Base-by-base conservation (phyloP, 2,888 invertebrate genomes). In the Tenthredo livida region DNA sequence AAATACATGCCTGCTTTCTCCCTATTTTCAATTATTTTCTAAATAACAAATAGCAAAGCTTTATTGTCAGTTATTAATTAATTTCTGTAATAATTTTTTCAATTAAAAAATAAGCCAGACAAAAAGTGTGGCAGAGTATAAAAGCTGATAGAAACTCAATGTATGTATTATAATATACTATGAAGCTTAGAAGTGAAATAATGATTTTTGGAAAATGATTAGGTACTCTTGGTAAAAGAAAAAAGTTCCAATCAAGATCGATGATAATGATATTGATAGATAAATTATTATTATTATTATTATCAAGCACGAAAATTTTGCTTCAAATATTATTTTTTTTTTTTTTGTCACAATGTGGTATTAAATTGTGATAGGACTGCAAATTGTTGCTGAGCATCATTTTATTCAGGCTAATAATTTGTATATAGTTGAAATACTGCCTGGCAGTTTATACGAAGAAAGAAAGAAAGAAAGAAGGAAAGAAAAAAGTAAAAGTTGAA, bases 381-480 rank as follows among this genome's bases (percentile, higher is more conserved):
- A 37, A 73, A 47, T 37, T 50, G 80, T 72, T 80, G 58, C 65
- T 67, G 25, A 67, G 37, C 21, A 70, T 58, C 73, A 37, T 67
- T 58, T 47, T 4, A 83, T 83, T 83, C 67, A 78, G 50, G 65
- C 40, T 25, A 84, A 78, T 84, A n/a, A 84, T 84, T 77, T 77
- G 84, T 77, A 77, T 43, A 84, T 84, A 84, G n/a, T 77, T 37
- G 78, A 67, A 37, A 67, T 15, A 75, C 78, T 84, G 58, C 50
- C 21, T 43, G 21, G 58, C 65, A 83, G 61, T 43, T 82, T 61
- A n/a, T 21, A 43, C 4, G 21, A 43, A 40, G 37, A 43, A 67
- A 29, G 29, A 33, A 15, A 29, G 25, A 47, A 65, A 40, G 12
- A 40, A 83, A 70, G 43, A 83, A 70, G 43, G 75, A 43, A 67